phyloP scores from a whole-genome alignment of 2,113 vertebrate genomes.

The Spilogale gracilis region DNA sequence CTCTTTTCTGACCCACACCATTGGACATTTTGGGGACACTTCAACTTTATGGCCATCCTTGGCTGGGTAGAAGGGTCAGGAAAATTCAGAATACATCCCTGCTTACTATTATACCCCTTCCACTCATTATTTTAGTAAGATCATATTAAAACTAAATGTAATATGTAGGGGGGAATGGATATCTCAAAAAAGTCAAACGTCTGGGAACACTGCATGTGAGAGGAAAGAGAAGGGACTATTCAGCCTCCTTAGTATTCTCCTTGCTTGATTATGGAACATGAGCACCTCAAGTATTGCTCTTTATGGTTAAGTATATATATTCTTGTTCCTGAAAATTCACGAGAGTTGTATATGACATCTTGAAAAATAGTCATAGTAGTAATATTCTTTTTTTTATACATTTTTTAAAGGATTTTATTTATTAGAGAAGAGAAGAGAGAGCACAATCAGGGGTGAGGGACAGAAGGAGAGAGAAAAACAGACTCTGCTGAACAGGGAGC shows the following conservation, averaged over 20 bases:
- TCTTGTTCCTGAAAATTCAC: not conserved
- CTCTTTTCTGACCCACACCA: not conserved
- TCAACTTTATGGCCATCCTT: not conserved
- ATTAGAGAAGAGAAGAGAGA: no score
- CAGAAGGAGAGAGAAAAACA: not conserved
- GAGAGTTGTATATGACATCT: not conserved
- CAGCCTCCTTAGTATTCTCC: not conserved
- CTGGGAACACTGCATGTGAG: not conserved
- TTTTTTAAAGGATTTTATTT: no score
- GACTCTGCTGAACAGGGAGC: not conserved
- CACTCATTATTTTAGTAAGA: not conserved
- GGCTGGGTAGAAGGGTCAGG: not conserved
- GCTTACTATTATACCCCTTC: not conserved
- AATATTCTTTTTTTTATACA: not conserved
- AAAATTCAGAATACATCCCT: not conserved
- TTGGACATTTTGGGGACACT: not conserved
- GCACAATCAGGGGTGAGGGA: no score
- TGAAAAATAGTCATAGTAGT: not conserved
- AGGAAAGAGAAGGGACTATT: not conserved
- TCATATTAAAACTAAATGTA: slow-evolving; percentile 30
- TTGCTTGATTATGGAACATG: not conserved
- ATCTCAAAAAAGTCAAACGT: not conserved
- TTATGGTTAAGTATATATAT: not conserved
- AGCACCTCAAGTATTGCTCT: not conserved
- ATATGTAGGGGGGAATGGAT: not conserved